Evolutionary conservation across 2,797 vertebrate genomes (phyloP).

Genomic region (Leucoraja ocellata): DNA sequence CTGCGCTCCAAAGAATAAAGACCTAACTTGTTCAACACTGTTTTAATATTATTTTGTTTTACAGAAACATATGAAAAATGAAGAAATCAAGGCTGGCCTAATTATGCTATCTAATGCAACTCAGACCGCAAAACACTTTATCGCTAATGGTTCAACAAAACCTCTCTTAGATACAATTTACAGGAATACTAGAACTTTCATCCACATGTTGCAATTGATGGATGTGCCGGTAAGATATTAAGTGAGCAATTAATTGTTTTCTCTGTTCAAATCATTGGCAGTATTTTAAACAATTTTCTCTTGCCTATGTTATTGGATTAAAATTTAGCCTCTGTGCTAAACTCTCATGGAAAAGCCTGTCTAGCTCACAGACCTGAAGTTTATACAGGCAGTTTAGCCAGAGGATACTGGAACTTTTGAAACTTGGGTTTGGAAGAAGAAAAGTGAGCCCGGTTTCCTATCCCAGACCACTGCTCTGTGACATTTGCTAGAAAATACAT

Average conservation of each 20-base stretch:
- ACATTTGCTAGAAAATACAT: not conserved
- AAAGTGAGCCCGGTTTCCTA: not conserved
- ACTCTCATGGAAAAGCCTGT: not conserved
- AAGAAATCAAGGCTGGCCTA: slow-evolving; percentile 31
- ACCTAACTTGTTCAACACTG: not conserved
- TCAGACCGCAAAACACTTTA: slow-evolving; percentile 20
- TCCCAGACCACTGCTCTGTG: not conserved
- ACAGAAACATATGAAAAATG: slow-evolving; percentile 13
- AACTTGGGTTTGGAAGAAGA: not conserved
- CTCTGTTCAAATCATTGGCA: not conserved
- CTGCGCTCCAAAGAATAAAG: no score
- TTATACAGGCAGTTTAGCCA: not conserved
- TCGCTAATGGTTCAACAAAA: slow-evolving; percentile 19
- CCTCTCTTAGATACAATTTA: slow-evolving; percentile 35
- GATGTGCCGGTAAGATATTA: slow-evolving; percentile 35
- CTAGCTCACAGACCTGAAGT: not conserved
- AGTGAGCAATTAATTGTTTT: not conserved
- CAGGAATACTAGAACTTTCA: slow-evolving; percentile 36
- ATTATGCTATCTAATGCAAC: slow-evolving; percentile 37
- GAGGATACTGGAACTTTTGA: not conserved
- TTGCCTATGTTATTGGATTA: not conserved
- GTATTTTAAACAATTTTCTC: not conserved
- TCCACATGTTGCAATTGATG: slow-evolving; percentile 30
- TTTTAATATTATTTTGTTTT: slow-evolving; percentile 15
- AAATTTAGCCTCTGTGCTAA: not conserved